These are phyloP conservation scores for Zalophus californianus DNA, from an alignment of 2,797 vertebrate genomes.

Conservation along the genomic window DNA sequence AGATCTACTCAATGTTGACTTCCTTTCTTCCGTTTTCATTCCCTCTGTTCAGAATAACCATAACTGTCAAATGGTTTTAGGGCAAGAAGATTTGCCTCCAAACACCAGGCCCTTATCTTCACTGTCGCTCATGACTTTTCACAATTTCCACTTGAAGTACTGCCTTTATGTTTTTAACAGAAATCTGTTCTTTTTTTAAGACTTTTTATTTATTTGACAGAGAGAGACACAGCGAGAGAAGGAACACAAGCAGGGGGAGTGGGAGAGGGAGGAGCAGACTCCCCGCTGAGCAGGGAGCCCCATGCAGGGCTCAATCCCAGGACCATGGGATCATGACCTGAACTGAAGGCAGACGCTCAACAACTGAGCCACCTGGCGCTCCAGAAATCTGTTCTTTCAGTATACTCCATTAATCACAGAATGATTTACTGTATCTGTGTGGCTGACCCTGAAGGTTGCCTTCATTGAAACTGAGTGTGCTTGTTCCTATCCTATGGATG, in stretches of 20 bases:
- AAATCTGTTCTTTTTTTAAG: not conserved
- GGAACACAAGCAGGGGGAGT: no score
- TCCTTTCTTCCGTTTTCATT: not conserved
- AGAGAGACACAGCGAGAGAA: no score
- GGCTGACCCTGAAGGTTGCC: not conserved
- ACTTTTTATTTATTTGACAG: no score
- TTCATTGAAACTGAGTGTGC: not conserved
- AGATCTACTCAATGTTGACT: not conserved
- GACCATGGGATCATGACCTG: no score
- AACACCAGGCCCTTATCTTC: not conserved
- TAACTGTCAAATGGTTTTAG: not conserved
- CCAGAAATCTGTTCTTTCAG: not conserved
- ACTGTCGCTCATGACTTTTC: not conserved
- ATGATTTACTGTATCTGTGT: not conserved
- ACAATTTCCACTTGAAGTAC: not conserved
- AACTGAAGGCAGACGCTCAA: no score
- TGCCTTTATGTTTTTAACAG: constrained; percentile 9
- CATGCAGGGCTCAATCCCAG: no score
- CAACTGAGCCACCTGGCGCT: no score
- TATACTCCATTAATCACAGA: not conserved
- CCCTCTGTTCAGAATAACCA: not conserved
- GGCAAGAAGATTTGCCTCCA: not conserved
- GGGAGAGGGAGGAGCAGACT: no score
- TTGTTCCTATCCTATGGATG: not conserved
- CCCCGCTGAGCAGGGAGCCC: no score